Conservation (phyloP, 1,140 invertebrate species). For the Orchestia grillus region DNA sequence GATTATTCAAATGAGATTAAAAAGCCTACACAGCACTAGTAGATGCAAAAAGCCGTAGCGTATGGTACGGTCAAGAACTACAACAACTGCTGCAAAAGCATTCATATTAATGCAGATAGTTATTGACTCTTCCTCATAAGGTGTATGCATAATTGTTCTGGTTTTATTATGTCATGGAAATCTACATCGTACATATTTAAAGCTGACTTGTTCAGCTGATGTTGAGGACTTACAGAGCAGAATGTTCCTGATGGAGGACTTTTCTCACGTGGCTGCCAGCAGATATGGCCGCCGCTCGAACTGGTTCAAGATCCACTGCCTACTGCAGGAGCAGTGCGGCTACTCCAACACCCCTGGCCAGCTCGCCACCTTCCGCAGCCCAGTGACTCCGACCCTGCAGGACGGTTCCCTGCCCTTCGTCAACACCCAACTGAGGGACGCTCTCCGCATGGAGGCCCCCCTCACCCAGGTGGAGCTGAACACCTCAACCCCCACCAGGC, state of each 20-base stretch:
- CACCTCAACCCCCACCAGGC: not conserved
- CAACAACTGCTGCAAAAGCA: not conserved
- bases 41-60: too few species aligned
- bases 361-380: conserved; percentile 58
- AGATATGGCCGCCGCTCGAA: conserved; percentile 72
- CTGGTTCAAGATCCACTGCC: conserved; percentile 74
- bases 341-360: conserved; percentile 58
- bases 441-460: conserved; percentile 57
- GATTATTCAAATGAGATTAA: not conserved
- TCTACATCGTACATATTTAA: not conserved
- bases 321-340: conserved; percentile 77
- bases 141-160: not conserved
- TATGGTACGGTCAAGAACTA: too few species aligned
- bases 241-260: not conserved
- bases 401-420: conserved; percentile 67
- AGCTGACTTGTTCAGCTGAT: not conserved
- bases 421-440: conserved; percentile 63
- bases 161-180: not conserved
- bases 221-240: not conserved
- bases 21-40: too few species aligned
- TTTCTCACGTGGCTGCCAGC: not conserved
- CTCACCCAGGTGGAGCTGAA: conserved; percentile 31
- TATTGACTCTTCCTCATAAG: not conserved
- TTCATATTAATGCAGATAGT: not conserved
- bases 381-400: conserved; percentile 66